These are phyloP conservation scores for Choreutis nemorana DNA, from an alignment of 2,888 invertebrate genomes.

Conservation along the genomic window DNA sequence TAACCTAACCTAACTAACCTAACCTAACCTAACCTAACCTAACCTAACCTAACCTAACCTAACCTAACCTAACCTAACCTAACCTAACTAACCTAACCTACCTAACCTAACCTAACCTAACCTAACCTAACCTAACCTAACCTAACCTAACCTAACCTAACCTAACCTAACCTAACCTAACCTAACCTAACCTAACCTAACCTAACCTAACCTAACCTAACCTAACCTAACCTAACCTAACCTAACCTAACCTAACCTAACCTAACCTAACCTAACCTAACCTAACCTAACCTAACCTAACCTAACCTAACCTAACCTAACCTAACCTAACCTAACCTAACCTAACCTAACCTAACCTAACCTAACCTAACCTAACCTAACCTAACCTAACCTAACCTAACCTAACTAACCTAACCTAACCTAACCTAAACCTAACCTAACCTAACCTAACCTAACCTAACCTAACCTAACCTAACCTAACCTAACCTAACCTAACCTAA, in stretches of 20 bases:
- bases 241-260: slow-evolving; percentile 11
- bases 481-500: slow-evolving; percentile 3
- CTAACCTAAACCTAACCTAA: slow-evolving; percentile 1
- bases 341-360: slow-evolving; percentile 4
- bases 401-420: slow-evolving; percentile 4
- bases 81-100: slow-evolving; percentile 6
- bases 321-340: slow-evolving; percentile 10
- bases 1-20: slow-evolving; percentile 6
- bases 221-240: slow-evolving; percentile 11
- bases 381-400: slow-evolving; percentile 3
- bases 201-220: slow-evolving; percentile 10
- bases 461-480: slow-evolving; percentile 4
- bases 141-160: slow-evolving; percentile 14
- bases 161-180: slow-evolving; percentile 14
- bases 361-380: slow-evolving; percentile 3
- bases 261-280: slow-evolving; percentile 12
- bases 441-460: slow-evolving; percentile 3
- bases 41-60: slow-evolving; percentile 6
- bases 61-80: slow-evolving; percentile 6
- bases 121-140: slow-evolving; percentile 14
- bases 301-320: slow-evolving; percentile 13
- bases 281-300: slow-evolving; percentile 12
- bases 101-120: slow-evolving; percentile 8
- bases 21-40: slow-evolving; percentile 6
- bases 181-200: slow-evolving; percentile 11